Percentiles rank a stretch among this genome's conserved stretches.
Conservation (phyloP, 1,140 invertebrate genomes). For the Micrasema minimum region DNA sequence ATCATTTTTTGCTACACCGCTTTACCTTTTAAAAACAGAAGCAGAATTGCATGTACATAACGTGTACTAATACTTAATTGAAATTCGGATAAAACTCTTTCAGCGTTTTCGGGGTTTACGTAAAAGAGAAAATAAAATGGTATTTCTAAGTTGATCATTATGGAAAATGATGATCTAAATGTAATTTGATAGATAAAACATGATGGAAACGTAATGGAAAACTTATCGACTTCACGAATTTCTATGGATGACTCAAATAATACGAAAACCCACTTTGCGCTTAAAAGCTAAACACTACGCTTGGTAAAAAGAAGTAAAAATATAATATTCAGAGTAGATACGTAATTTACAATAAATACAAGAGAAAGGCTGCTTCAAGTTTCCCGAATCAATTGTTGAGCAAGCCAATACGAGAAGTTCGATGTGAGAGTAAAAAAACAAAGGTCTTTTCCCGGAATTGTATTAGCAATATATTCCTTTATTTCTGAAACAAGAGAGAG, state of each 20-base stretch:
- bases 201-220: too few relatives aligned
- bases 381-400: slow-evolving; percentile 13
- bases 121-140: too few relatives aligned
- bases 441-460: slow-evolving; percentile 9
- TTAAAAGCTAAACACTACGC: too few relatives aligned
- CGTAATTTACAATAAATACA: slow-evolving; percentile 7
- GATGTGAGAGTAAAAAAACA: slow-evolving; percentile 15
- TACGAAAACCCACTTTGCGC: too few relatives aligned
- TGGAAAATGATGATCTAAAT: too few relatives aligned
- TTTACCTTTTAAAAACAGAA: neutral
- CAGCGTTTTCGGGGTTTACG: too few relatives aligned
- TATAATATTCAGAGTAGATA: neutral
- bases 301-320: neutral
- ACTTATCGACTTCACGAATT: too few relatives aligned
- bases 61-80: too few relatives aligned
- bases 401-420: slow-evolving; percentile 11
- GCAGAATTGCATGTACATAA: neutral
- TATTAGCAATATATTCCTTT: slow-evolving; percentile 31
- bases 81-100: too few relatives aligned
- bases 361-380: slow-evolving; percentile 19
- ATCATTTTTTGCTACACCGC: neutral
- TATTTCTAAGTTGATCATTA: too few relatives aligned
- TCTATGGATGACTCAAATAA: too few relatives aligned
- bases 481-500: neutral
- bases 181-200: too few relatives aligned